These are phyloP conservation scores for Heterochromis multidens DNA, from an alignment of 2,113 vertebrate genomes.

Conservation along the genomic window DNA sequence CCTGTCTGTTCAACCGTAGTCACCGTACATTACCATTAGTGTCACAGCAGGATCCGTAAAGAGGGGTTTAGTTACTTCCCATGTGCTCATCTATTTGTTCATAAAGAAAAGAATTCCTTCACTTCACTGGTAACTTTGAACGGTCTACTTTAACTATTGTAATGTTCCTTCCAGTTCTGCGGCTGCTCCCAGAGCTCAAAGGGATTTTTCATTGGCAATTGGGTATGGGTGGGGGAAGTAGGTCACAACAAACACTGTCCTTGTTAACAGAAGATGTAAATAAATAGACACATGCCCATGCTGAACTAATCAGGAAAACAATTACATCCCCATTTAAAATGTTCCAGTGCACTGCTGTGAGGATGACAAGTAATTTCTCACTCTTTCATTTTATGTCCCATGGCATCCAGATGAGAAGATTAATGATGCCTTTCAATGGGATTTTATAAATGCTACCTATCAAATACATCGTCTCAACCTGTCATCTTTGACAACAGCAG, in stretches of 20 bases:
- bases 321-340: conserved; percentile 67
- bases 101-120: not conserved
- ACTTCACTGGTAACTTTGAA: conserved; percentile 32
- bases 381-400: conserved; percentile 66
- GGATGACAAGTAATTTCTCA: conserved; percentile 70
- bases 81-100: conserved; percentile 15
- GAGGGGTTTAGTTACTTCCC: not conserved
- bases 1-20: not conserved
- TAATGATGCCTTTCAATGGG: conserved; percentile 69
- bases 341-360: conserved; percentile 66
- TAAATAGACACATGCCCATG: conserved; percentile 65
- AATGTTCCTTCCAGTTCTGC: conserved; percentile 26
- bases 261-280: conserved; percentile 75
- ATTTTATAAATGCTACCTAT: conserved; percentile 66
- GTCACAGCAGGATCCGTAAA: conserved; percentile 10
- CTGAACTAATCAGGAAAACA: conserved; percentile 72
- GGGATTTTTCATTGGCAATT: conserved; percentile 59
- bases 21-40: not conserved
- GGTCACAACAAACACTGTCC: conserved; percentile 68
- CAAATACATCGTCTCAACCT: conserved; percentile 57
- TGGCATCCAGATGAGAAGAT: conserved; percentile 69
- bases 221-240: conserved; percentile 41
- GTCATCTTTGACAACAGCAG: conserved; percentile 61
- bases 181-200: conserved; percentile 49
- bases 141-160: conserved; percentile 19